These are phyloP conservation scores for Vombatus ursinus DNA, from an alignment of 2,113 vertebrate species.

Conservation along the genomic window DNA sequence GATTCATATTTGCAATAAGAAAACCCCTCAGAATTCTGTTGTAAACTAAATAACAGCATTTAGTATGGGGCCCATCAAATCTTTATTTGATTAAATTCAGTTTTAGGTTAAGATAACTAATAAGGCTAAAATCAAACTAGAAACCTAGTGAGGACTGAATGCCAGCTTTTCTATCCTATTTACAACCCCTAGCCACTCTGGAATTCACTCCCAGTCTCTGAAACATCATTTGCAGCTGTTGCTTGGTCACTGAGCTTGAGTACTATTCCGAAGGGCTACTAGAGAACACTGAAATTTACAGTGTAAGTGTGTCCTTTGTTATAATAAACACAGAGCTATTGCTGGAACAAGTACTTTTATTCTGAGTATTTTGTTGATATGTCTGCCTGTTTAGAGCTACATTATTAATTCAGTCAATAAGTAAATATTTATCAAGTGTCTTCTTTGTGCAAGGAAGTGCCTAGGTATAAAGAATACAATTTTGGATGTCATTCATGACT, in stretches of 20 bases:
- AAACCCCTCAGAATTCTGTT: slow-evolving; percentile 36
- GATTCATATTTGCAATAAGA: slow-evolving; percentile 39
- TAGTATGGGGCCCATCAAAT: slow-evolving; percentile 23
- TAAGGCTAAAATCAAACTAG: slow-evolving; percentile 21
- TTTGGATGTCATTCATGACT: slow-evolving; percentile 39
- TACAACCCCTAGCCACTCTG: slow-evolving; percentile 23
- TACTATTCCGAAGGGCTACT: slow-evolving; percentile 36
- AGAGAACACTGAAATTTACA: slow-evolving; percentile 40
- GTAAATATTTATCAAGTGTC: background rate
- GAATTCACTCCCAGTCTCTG: slow-evolving; percentile 36
- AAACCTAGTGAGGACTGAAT: background rate
- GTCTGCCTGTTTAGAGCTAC: slow-evolving; percentile 26
- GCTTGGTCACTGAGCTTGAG: slow-evolving; percentile 44
- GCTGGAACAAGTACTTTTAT: slow-evolving; percentile 5
- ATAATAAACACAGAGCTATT: slow-evolving; percentile 26
- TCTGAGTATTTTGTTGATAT: slow-evolving; percentile 21
- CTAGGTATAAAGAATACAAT: slow-evolving; percentile 17
- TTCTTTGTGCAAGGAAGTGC: background rate
- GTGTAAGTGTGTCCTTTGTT: slow-evolving; percentile 36
- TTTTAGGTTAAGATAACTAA: slow-evolving; percentile 36
- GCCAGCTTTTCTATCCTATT: slow-evolving; percentile 28
- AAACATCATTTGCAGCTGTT: slow-evolving; percentile 35
- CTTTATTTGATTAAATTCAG: slow-evolving; percentile 4
- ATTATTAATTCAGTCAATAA: slow-evolving; percentile 36
- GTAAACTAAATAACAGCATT: slow-evolving; percentile 9